Conservation (phyloP, 2,113 vertebrate species). For the Psittacus erithacus region DNA sequence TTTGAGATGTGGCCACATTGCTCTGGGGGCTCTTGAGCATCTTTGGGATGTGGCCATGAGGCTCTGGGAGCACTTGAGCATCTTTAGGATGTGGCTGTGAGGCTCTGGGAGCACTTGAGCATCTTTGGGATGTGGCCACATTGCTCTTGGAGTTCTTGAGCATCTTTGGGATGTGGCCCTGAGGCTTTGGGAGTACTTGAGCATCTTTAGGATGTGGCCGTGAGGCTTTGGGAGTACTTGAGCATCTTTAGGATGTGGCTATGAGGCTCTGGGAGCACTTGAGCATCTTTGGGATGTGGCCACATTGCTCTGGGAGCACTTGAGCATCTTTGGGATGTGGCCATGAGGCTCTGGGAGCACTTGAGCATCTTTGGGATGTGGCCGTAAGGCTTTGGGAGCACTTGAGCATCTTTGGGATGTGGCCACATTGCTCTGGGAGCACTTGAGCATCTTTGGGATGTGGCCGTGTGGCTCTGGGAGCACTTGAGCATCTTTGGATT, state of each 20-base stretch:
- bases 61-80: no score
- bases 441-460: neutral
- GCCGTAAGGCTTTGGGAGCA: rapidly evolving
- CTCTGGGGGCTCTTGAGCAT: rapidly evolving
- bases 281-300: neutral
- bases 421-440: neutral
- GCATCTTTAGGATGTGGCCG: rapidly evolving
- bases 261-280: neutral
- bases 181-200: neutral
- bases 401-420: rapidly evolving
- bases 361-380: neutral
- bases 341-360: no score
- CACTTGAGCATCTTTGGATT: neutral
- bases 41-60: rapidly evolving
- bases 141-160: rapidly evolving
- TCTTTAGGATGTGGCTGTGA: rapidly evolving
- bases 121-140: rapidly evolving
- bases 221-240: neutral
- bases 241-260: no score
- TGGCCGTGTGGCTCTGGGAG: neutral
- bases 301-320: neutral
- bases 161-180: rapidly evolving
- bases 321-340: neutral
- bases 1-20: rapidly evolving
- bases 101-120: no score